phyloP scores from a whole-genome alignment of 2,113 vertebrate genomes.

The Mobula birostris region DNA sequence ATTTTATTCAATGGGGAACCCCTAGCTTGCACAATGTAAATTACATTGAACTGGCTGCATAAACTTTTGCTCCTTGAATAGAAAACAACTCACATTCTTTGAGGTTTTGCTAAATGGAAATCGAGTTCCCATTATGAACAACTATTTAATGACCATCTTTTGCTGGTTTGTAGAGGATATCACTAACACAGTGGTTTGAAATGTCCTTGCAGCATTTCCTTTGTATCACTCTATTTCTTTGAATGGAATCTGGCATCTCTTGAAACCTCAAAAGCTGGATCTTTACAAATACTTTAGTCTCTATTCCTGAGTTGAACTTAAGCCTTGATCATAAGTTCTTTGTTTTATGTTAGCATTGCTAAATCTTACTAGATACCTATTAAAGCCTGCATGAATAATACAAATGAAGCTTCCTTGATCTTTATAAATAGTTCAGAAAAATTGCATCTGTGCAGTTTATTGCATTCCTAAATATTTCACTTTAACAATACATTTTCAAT shows the following conservation, averaged over 20 bases:
- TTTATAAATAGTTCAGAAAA: background rate
- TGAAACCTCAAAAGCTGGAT: background rate
- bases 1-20: too few relatives aligned
- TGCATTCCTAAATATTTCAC: slow-evolving; percentile 9
- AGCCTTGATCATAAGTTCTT: background rate
- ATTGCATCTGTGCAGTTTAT: background rate
- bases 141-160: background rate
- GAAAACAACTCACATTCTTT: too few relatives aligned
- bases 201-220: background rate
- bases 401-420: background rate
- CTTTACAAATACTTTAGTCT: background rate
- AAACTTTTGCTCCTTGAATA: too few relatives aligned
- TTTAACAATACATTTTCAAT: background rate
- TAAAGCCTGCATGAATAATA: background rate
- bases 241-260: slow-evolving; percentile 4
- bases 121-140: background rate
- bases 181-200: background rate
- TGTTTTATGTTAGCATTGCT: background rate
- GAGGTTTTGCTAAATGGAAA: too few relatives aligned
- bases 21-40: too few relatives aligned
- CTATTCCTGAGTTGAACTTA: background rate
- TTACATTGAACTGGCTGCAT: too few relatives aligned
- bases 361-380: background rate
- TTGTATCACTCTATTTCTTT: background rate
- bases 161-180: background rate